Base-by-base conservation (phyloP, 2,888 invertebrate genomes). In the Dicyrtomina minuta region DNA sequence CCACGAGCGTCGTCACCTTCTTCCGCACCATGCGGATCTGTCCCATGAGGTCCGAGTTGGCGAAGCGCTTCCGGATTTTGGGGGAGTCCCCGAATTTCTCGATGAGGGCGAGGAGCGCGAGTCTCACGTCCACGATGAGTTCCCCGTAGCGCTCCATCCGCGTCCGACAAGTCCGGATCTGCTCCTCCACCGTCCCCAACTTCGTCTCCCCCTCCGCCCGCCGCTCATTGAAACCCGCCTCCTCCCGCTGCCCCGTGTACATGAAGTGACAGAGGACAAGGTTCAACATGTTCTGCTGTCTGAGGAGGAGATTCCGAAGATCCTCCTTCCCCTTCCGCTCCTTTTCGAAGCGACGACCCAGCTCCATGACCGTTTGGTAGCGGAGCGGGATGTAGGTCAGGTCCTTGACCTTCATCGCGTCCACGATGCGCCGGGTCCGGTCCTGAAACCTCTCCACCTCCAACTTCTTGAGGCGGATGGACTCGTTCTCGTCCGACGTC, bases 341-440 rank as follows among this genome's bases (percentile, higher is more conserved):
- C 15, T 69, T 65, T 13, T 20, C 53, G 0, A 78, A 72, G 4
- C 75, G 68, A 1, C 17, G 46, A 20, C 75, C 78, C 4, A 75
- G 73, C 12, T 59, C 70, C 13, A 74, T 64, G 4, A 78, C 76
- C 0, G 78, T 76, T 58, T 69, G 59, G n/a, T 75, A 72, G 4
- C 33, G 33, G 12, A 46, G 3, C 6, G 77, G 77, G 26, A 78
- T 75, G 69, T 74, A 68, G 1, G 76, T 77, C 6, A 78, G 69
- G 66, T 76, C 74, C 5, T 72, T 73, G 41, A 78, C 76, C 62
- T 75, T 70, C 78, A 78, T 78, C 1, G 72, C 71, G 53, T 78
- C 55, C 2, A 77, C 75, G 0, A 78, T 66, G 24, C 71, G 66
- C 1, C 74, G 24, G 0, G 76, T 75, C 49, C 75, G 70, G 12